Evolutionary conservation across 1,140 invertebrate species (phyloP).

Genomic region (Drosophila prosaltans): DNA sequence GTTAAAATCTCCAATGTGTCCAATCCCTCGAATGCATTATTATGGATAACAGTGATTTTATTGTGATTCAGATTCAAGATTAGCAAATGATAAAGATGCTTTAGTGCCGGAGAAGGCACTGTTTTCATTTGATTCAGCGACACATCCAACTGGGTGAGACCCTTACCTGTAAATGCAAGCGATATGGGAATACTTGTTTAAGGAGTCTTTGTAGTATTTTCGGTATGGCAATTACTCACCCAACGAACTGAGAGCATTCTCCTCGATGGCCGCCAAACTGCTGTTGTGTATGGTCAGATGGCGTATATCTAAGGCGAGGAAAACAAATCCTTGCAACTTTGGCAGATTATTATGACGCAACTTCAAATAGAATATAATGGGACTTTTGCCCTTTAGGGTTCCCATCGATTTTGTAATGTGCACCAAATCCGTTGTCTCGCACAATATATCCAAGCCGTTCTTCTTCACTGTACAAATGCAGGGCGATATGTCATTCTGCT

Average conservation of each 20-base stretch:
- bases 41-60: slow-evolving; percentile 90
- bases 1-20: slow-evolving; percentile 93
- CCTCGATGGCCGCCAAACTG: slow-evolving; percentile 93
- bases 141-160: slow-evolving; percentile 91
- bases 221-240: slow-evolving; percentile 84
- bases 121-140: slow-evolving; percentile 90
- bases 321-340: slow-evolving; percentile 92
- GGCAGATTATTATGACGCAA: slow-evolving; percentile 92
- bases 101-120: slow-evolving; percentile 91
- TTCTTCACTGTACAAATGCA: slow-evolving; percentile 93
- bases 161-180: slow-evolving; percentile 86
- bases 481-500: slow-evolving; percentile 88
- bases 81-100: slow-evolving; percentile 90
- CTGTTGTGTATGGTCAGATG: slow-evolving; percentile 94
- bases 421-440: slow-evolving; percentile 90
- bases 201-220: background rate
- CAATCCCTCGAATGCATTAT: slow-evolving; percentile 91
- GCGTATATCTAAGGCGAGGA: slow-evolving; percentile 93
- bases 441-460: slow-evolving; percentile 92
- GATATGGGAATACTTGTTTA: slow-evolving; percentile 1
- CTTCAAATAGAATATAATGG: slow-evolving; percentile 93
- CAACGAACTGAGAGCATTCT: slow-evolving; percentile 91
- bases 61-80: slow-evolving; percentile 96
- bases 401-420: slow-evolving; percentile 90
- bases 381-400: slow-evolving; percentile 88